Conservation (phyloP, 2,888 invertebrate species). For the Hermodice carunculata region DNA sequence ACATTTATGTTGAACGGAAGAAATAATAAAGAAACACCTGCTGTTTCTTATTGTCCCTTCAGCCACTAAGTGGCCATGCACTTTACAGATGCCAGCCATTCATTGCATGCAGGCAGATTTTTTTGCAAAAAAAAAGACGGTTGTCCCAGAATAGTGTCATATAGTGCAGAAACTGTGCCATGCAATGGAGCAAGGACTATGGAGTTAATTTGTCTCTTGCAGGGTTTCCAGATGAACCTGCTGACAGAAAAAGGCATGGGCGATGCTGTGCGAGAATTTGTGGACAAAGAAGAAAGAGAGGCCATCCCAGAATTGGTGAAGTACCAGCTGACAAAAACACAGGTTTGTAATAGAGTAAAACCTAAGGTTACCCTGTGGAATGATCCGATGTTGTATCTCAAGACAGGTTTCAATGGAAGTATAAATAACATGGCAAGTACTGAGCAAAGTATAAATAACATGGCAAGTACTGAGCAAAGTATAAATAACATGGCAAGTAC, state of each 20-base stretch:
- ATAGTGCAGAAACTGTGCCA: neutral
- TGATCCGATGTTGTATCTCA: neutral
- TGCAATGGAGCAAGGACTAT: neutral
- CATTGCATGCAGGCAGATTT: no score
- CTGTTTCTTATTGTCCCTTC: no score
- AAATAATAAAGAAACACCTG: no score
- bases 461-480: no score
- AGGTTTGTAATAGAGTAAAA: constrained; percentile 46
- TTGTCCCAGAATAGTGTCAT: no score
- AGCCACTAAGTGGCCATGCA: no score
- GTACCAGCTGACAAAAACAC: constrained; percentile 71
- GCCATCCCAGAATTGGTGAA: constrained; percentile 68
- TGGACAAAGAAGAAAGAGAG: constrained; percentile 74
- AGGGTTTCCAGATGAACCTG: constrained; percentile 75
- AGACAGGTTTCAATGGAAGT: neutral
- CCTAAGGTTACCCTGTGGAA: neutral
- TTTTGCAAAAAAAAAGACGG: no score
- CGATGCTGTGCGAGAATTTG: constrained; percentile 81
- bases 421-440: no score
- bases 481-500: no score
- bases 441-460: no score
- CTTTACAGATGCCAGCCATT: no score
- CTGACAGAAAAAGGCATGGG: constrained; percentile 82
- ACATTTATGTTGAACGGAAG: no score
- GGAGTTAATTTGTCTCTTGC: constrained; percentile 43